Evolutionary conservation across 2,113 vertebrate genomes (phyloP).

Genomic region (Tragulus kanchil): DNA sequence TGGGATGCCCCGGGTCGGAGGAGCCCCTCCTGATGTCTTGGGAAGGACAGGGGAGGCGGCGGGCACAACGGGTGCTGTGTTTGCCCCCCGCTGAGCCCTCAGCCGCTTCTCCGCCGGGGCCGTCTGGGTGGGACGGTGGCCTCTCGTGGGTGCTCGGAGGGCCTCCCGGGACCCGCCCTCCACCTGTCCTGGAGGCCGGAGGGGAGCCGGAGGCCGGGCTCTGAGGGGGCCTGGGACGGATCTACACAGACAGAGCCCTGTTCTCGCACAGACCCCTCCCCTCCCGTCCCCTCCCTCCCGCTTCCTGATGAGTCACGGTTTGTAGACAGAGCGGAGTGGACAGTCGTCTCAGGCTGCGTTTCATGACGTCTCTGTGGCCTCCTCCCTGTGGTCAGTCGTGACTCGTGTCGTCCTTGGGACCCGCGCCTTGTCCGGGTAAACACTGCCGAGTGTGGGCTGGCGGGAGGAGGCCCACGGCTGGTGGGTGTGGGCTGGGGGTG

Average conservation of each 20-base stretch:
- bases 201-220: background rate
- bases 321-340: background rate
- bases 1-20: no score
- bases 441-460: background rate
- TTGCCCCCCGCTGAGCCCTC: background rate
- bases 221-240: background rate
- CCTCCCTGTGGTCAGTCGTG: background rate
- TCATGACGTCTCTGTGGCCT: conserved; percentile 8
- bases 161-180: background rate
- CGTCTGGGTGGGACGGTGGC: background rate
- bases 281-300: accelerated
- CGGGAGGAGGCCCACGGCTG: accelerated
- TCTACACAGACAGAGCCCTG: background rate
- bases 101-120: background rate
- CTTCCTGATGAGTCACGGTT: conserved; percentile 67
- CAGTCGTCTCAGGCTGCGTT: background rate
- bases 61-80: background rate
- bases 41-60: background rate
- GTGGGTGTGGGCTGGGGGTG: accelerated
- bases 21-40: background rate
- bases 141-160: background rate
- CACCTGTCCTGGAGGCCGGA: accelerated
- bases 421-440: conserved; percentile 43
- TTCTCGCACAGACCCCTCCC: background rate
- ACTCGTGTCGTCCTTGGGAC: background rate